Conservation (phyloP, 1,140 invertebrate genomes). For the Bradysia coprophila region DNA sequence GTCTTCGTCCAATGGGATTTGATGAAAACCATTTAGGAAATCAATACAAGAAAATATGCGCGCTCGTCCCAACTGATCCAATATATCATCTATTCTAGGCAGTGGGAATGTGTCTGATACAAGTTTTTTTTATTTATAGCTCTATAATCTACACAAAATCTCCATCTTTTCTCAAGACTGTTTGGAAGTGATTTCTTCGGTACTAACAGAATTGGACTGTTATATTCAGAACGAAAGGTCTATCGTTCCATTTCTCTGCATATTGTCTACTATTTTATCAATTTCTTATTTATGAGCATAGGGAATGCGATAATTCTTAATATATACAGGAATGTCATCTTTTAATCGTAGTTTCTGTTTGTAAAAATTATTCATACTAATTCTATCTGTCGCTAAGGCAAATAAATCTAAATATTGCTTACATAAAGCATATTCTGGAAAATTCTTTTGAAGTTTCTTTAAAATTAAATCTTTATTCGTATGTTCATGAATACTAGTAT, state of each 20-base stretch:
- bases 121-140: slow-evolving; percentile 1
- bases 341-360: not conserved
- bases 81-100: not conserved
- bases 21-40: not conserved
- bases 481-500: not conserved
- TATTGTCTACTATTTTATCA: slow-evolving; percentile 1
- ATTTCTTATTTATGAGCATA: slow-evolving; percentile 1
- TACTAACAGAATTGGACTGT: slow-evolving; percentile 5
- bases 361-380: slow-evolving; percentile 1
- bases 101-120: not conserved
- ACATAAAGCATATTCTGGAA: not conserved
- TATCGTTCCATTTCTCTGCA: slow-evolving; percentile 2
- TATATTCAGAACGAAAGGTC: not conserved
- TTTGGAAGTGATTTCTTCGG: too few species aligned
- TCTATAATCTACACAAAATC: slow-evolving; percentile 7
- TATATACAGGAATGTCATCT: not conserved
- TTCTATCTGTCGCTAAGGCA: not conserved
- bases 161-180: slow-evolving; percentile 4
- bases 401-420: slow-evolving; percentile 1
- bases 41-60: not conserved
- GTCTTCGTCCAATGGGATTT: not conserved
- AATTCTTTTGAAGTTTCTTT: not conserved
- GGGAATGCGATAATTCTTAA: not conserved
- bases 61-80: not conserved
- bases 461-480: not conserved